Base-by-base conservation (phyloP, 2,113 vertebrate species). In the Monopterus albus region DNA sequence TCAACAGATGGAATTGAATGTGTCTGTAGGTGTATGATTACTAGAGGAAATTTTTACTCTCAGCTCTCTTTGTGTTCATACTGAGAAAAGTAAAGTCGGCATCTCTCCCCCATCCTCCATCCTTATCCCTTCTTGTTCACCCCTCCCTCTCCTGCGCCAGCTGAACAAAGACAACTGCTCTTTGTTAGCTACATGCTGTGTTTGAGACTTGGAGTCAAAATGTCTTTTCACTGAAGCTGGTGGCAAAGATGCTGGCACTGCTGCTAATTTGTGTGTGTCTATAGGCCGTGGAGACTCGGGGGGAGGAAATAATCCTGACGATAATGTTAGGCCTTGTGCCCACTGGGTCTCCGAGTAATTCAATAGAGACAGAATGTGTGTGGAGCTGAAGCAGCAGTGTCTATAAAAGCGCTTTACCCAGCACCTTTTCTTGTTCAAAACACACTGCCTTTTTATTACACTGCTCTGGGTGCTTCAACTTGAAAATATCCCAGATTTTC, bases 161-260 rank as follows among this genome's bases (percentile, higher is more conserved):
- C 81, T 78, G 83, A 89, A 91, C 88, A 90, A 91, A 91, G 91
- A 84, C 86, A 85, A 80, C 86, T 76, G 76, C 63, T 90, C 87
- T 90, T 91, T 90, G 86, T 91, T 85, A 51, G 77, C 85, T 68
- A 46, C 52, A 64, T 71, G 71, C 72, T 79, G 25, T 62, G 51
- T 81, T 55, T 83, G 75, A 75, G 68, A 63, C 46, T 71, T 60
- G 51, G 62, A 88, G 42, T 81, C 67, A 83, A 52, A 69, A 68
- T 55, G 70, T 83, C 71, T 61, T 57, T 75, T 69, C 25, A 58
- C 67, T 58, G 64, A 81, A 42, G 53, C 72, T 62, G 50, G 39
- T 67, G 43, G 59, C 67, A 60, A 40, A 65, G 74, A 82, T 71
- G 49, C 43, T 20, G 35, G 23, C 58, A 39, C 39, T 73, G 29